Conservation (phyloP, 2,113 vertebrate species). For the Tangachromis dhanisi region DNA sequence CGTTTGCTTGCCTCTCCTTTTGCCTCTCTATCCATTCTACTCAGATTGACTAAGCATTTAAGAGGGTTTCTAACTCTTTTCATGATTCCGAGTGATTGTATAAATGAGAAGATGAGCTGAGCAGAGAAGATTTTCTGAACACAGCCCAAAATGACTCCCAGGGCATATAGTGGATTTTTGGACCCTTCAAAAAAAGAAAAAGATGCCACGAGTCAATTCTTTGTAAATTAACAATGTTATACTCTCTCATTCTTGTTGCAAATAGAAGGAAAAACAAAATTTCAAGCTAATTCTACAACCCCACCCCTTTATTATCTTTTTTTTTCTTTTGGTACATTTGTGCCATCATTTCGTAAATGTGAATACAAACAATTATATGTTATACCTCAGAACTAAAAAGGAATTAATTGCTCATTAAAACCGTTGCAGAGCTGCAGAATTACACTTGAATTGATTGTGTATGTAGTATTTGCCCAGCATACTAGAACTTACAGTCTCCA, state of each 20-base stretch:
- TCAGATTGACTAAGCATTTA: slow-evolving; percentile 51
- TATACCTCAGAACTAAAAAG: not conserved
- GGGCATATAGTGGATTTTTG: not conserved
- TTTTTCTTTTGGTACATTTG: not conserved
- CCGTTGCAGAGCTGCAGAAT: not conserved
- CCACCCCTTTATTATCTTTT: not conserved
- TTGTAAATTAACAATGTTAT: not conserved
- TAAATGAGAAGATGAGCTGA: slow-evolving; percentile 9
- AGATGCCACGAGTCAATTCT: not conserved
- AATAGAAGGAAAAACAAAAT: not conserved
- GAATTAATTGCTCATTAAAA: not conserved
- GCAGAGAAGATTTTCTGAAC: not conserved
- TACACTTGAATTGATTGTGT: not conserved
- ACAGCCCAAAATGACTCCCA: not conserved
- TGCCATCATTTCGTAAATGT: not conserved
- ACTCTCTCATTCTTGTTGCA: not conserved
- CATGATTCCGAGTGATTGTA: slow-evolving; percentile 17
- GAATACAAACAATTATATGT: not conserved
- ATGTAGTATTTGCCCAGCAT: not conserved
- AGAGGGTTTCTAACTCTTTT: slow-evolving; percentile 54
- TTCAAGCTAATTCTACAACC: not conserved
- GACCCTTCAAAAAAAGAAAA: not conserved
- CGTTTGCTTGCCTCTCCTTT: slow-evolving; percentile 19
- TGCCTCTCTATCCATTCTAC: slow-evolving; percentile 30
- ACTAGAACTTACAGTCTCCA: not conserved